These are phyloP conservation scores for Sebastes variabilis DNA, from an alignment of 2,797 vertebrate species.

Conservation along the genomic window DNA sequence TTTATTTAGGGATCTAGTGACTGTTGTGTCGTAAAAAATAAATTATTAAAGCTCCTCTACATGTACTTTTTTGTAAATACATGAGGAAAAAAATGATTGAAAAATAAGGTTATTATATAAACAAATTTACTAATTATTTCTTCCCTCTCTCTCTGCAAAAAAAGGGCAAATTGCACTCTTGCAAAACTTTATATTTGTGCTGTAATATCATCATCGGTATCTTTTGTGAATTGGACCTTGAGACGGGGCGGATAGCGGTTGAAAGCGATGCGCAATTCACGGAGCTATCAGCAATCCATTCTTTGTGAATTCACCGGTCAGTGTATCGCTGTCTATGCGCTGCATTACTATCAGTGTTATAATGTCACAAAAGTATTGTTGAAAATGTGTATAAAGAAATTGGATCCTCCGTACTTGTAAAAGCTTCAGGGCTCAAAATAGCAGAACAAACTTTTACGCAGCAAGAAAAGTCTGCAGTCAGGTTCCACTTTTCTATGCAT, in stretches of 20 bases:
- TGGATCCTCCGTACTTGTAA: neutral
- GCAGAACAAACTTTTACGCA: neutral
- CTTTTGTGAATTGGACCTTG: too few species aligned
- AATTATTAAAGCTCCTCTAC: too few species aligned
- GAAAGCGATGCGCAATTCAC: too few species aligned
- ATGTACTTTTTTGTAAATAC: too few species aligned
- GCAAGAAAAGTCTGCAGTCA: conserved; percentile 16
- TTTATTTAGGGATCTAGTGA: too few species aligned
- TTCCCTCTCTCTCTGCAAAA: neutral
- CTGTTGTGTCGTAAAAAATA: too few species aligned
- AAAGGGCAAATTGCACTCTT: neutral
- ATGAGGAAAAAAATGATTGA: neutral
- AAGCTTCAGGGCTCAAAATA: conserved; percentile 6
- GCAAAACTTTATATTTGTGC: rapidly evolving
- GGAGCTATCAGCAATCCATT: neutral
- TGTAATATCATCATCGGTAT: neutral
- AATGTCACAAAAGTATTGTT: neutral
- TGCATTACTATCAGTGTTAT: neutral
- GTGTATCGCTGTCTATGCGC: neutral
- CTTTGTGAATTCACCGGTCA: neutral
- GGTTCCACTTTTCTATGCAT: conserved; percentile 38
- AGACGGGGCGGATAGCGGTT: rapidly evolving
- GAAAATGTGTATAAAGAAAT: neutral
- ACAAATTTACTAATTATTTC: neutral
- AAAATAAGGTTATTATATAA: too few species aligned